Conservation (phyloP, 2,113 vertebrate genomes). For the Rynchops niger region DNA sequence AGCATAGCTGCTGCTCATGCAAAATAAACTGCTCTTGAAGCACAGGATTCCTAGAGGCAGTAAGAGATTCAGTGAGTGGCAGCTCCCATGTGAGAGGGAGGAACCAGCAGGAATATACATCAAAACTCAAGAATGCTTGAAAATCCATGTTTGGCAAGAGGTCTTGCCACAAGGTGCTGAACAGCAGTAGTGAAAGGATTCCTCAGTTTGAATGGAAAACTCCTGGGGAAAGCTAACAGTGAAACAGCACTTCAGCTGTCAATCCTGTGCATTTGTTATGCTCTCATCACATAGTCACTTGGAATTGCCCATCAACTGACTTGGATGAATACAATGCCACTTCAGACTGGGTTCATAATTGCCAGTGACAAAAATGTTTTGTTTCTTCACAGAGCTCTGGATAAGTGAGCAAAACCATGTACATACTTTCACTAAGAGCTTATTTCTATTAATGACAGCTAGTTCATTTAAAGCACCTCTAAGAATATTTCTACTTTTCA, state of each 20-base stretch:
- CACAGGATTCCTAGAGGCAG: not conserved
- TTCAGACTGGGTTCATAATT: not conserved
- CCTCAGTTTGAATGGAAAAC: not conserved
- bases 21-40: not conserved
- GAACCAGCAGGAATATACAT: conserved; percentile 3
- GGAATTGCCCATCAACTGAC: not conserved
- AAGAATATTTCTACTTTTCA: not conserved
- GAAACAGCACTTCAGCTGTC: conserved; percentile 20
- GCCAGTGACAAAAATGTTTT: not conserved
- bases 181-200: conserved; percentile 4
- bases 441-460: not conserved
- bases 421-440: not conserved
- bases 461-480: not conserved
- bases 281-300: not conserved
- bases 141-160: not conserved
- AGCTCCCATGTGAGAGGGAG: not conserved
- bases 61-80: not conserved
- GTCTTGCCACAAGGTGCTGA: not conserved
- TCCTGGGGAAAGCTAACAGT: not conserved
- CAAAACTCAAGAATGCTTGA: conserved; percentile 14
- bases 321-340: not conserved
- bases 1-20: not conserved
- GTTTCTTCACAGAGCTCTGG: not conserved
- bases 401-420: not conserved
- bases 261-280: not conserved